These are phyloP conservation scores for Heterodera filipjevi DNA, from an alignment of 2,888 invertebrate species.

Conservation along the genomic window DNA sequence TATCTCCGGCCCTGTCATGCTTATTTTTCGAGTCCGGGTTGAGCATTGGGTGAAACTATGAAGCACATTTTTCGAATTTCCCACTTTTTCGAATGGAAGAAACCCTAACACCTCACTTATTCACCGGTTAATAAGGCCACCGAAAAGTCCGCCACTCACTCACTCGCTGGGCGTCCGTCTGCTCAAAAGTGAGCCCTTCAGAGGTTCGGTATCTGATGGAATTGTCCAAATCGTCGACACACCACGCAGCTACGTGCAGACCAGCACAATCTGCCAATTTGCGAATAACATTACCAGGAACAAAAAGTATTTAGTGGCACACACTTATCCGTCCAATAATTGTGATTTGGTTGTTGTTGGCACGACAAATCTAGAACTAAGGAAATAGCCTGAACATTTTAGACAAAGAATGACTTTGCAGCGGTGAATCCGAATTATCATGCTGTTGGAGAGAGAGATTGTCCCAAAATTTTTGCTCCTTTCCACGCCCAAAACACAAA, in stretches of 20 bases:
- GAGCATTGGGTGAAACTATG: too few species aligned
- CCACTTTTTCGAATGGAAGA: background rate
- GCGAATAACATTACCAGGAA: background rate
- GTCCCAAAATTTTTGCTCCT: background rate
- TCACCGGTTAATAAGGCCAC: too few species aligned
- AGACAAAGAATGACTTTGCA: background rate
- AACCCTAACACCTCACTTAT: background rate
- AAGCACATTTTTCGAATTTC: too few species aligned
- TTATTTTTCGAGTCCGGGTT: too few species aligned
- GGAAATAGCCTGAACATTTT: too few species aligned
- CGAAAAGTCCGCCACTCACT: too few species aligned
- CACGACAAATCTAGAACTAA: background rate
- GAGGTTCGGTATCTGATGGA: background rate
- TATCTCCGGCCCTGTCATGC: too few species aligned
- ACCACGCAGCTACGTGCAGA: background rate
- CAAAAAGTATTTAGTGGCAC: background rate
- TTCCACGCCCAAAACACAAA: background rate
- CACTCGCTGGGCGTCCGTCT: background rate
- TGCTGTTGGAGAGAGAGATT: background rate
- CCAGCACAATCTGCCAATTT: background rate
- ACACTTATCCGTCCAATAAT: background rate
- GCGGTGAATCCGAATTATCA: background rate
- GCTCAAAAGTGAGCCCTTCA: background rate
- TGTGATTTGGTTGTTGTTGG: background rate
- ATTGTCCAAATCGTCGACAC: background rate